phyloP scores from a whole-genome alignment of 1,140 invertebrate genomes.

The Andricus grossulariae region DNA sequence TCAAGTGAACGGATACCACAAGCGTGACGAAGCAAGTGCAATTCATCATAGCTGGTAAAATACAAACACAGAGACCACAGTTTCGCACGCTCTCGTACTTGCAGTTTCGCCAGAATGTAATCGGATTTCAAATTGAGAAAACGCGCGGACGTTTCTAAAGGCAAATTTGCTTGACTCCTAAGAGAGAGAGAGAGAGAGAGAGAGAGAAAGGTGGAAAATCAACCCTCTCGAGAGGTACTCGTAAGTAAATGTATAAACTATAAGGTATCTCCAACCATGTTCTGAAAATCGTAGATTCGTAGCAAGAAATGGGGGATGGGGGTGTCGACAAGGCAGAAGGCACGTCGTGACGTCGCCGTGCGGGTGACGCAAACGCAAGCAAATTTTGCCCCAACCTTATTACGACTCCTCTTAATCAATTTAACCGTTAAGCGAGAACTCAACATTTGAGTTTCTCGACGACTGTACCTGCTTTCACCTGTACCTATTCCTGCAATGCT shows the following conservation, averaged over 20 bases:
- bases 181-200: not conserved
- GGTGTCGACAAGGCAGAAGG: slow-evolving; percentile 42
- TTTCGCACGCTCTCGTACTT: slow-evolving; percentile 6
- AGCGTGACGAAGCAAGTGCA: slow-evolving; percentile 4
- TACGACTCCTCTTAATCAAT: slow-evolving; percentile 70
- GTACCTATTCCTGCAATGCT: slow-evolving; percentile 41
- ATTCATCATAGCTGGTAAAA: slow-evolving; percentile 14
- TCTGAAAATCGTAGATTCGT: slow-evolving; percentile 48
- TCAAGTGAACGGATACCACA: not conserved
- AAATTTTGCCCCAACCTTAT: slow-evolving; percentile 68
- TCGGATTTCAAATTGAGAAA: slow-evolving; percentile 28
- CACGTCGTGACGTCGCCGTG: slow-evolving; percentile 26
- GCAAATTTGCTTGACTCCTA: not conserved
- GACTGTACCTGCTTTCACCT: slow-evolving; percentile 44
- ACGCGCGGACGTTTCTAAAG: not conserved
- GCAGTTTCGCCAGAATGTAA: slow-evolving; percentile 14
- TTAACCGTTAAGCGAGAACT: slow-evolving; percentile 67
- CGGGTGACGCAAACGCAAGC: slow-evolving; percentile 48
- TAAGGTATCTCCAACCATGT: slow-evolving; percentile 6
- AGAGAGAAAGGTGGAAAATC: not conserved
- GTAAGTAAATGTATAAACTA: not conserved
- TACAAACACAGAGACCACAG: slow-evolving; percentile 13
- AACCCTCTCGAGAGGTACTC: not conserved
- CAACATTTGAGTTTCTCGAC: slow-evolving; percentile 67
- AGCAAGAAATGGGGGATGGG: slow-evolving; percentile 41